Evolutionary conservation across 1,140 invertebrate species (phyloP).

Genomic region (Schlechtendalia chinensis): DNA sequence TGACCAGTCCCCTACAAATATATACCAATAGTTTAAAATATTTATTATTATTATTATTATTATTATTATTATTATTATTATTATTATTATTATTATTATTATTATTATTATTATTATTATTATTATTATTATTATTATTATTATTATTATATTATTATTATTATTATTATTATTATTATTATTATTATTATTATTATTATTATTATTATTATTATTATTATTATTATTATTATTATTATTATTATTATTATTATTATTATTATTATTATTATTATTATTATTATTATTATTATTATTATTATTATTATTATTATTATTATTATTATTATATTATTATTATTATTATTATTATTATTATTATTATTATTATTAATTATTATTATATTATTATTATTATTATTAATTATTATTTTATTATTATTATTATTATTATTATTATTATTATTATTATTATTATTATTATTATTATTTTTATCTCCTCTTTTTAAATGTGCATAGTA

Average conservation of each 20-base stretch:
- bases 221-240: not conserved
- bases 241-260: not conserved
- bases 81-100: not conserved
- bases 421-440: not conserved
- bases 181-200: not conserved
- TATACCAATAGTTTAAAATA: no score
- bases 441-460: not conserved
- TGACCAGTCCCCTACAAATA: slow-evolving; percentile 71
- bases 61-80: not conserved
- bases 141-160: not conserved
- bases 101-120: not conserved
- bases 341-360: not conserved
- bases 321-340: not conserved
- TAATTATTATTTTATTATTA: not conserved
- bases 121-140: no score
- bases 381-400: not conserved
- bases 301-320: not conserved
- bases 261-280: no score
- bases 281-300: not conserved
- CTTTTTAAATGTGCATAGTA: no score
- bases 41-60: not conserved
- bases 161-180: no score
- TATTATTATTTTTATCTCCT: not conserved
- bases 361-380: not conserved
- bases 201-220: not conserved